Percentiles rank a stretch among this genome's conserved stretches.
These are phyloP conservation scores for Apis florea DNA, from an alignment of 1,140 invertebrate species.

Conservation along the genomic window DNA sequence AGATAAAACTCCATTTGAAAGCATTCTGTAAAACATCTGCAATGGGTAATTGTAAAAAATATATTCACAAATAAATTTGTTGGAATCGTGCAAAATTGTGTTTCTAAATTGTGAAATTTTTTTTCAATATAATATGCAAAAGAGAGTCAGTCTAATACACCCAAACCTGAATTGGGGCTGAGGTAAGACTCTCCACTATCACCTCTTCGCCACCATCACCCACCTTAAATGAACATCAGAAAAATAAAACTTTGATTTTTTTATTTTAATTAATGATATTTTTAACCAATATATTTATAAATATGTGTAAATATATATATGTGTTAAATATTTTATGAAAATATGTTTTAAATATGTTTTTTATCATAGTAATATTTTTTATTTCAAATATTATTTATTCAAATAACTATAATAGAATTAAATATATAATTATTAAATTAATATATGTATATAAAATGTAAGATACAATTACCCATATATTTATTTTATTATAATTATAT, in stretches of 20 bases:
- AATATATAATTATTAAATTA: not conserved
- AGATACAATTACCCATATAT: slow-evolving; percentile 6
- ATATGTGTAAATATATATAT: not conserved
- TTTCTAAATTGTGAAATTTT: slow-evolving; percentile 55
- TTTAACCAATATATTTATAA: slow-evolving; percentile 29
- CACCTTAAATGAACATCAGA: slow-evolving; percentile 69
- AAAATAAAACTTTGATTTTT: slow-evolving; percentile 45
- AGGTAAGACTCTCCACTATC: slow-evolving; percentile 70
- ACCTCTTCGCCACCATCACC: slow-evolving; percentile 71
- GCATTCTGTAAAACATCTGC: slow-evolving; percentile 37
- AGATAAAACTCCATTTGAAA: slow-evolving; percentile 38
- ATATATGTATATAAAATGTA: not conserved
- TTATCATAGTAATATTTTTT: not conserved
- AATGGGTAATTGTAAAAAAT: slow-evolving; percentile 30
- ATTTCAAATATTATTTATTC: not conserved
- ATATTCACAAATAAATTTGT: slow-evolving; percentile 25
- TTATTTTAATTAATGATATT: slow-evolving; percentile 16
- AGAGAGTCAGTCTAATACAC: slow-evolving; percentile 61
- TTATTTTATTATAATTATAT: not conserved
- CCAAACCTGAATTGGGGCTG: slow-evolving; percentile 72
- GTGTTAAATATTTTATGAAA: slow-evolving; percentile 34
- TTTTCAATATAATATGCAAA: slow-evolving; percentile 54
- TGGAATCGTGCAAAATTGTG: slow-evolving; percentile 55
- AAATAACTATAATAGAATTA: not conserved
- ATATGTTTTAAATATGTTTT: slow-evolving; percentile 19